Percentiles rank a stretch among this genome's conserved stretches.
These are phyloP conservation scores for Epizoanthus illoricatus DNA, from an alignment of 92 coral and sea anemone species.

Conservation along the genomic window DNA sequence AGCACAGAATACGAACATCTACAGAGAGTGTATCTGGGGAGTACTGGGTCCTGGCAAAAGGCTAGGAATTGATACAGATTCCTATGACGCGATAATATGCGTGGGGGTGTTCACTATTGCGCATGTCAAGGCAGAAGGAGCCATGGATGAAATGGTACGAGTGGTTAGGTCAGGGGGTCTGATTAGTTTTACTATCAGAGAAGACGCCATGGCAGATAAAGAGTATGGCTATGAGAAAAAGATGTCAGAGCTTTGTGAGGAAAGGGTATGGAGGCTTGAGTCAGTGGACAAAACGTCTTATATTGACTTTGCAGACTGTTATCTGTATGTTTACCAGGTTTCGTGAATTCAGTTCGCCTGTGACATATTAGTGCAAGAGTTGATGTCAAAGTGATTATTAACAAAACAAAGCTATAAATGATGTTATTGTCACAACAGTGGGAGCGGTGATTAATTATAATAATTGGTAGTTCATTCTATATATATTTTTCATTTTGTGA, in stretches of 20 bases:
- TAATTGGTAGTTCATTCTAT: no score
- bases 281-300: conserved; percentile 57
- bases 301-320: conserved; percentile 51
- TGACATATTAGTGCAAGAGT: no score
- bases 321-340: conserved; percentile 68
- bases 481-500: no score
- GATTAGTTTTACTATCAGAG: conserved; percentile 81
- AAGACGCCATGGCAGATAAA: conserved; percentile 61
- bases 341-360: background rate
- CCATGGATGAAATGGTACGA: conserved; percentile 68
- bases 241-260: conserved; percentile 61
- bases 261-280: conserved; percentile 63
- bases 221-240: conserved; percentile 71
- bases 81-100: conserved; percentile 67
- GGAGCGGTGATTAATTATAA: no score
- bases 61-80: conserved; percentile 42
- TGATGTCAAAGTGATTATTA: no score
- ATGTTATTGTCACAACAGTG: no score
- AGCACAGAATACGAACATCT: conserved; percentile 65
- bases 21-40: conserved; percentile 48
- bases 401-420: no score
- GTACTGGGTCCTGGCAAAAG: conserved; percentile 49
- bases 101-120: conserved; percentile 74
- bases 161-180: conserved; percentile 74
- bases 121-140: conserved; percentile 78